These are phyloP conservation scores for Pantherophis vulpinus DNA, from an alignment of 2,797 vertebrate genomes.

Conservation along the genomic window DNA sequence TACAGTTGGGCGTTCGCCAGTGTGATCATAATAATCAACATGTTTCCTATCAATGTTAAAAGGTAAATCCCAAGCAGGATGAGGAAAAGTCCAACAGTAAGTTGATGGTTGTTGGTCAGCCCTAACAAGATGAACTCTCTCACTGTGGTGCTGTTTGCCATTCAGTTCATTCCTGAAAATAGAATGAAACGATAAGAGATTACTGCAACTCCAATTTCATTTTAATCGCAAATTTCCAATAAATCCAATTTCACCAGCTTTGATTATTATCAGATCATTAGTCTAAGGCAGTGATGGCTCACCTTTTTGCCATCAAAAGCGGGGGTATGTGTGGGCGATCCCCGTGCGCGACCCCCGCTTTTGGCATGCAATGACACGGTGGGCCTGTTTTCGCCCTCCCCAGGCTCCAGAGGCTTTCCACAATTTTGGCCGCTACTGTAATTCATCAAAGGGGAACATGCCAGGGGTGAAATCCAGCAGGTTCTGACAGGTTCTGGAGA, in stretches of 20 bases:
- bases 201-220: background rate
- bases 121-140: conserved; percentile 58
- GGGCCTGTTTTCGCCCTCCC: too few relatives aligned
- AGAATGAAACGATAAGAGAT: background rate
- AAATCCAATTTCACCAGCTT: background rate
- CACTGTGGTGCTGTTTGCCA: conserved; percentile 46
- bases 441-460: too few relatives aligned
- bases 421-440: too few relatives aligned
- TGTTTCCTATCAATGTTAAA: conserved; percentile 49
- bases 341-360: too few relatives aligned
- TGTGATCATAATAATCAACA: conserved; percentile 52
- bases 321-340: too few relatives aligned
- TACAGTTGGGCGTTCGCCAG: conserved; percentile 38
- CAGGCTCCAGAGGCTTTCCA: too few relatives aligned
- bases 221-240: background rate
- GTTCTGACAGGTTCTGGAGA: too few relatives aligned
- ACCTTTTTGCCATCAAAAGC: too few relatives aligned
- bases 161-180: background rate
- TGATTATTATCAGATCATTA: background rate
- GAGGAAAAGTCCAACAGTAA: conserved; percentile 47
- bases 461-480: too few relatives aligned
- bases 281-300: background rate
- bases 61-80: conserved; percentile 51
- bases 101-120: conserved; percentile 23
- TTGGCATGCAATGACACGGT: too few relatives aligned